Conservation (phyloP, 2,797 vertebrate genomes). For the Brotogeris chrysoptera region DNA sequence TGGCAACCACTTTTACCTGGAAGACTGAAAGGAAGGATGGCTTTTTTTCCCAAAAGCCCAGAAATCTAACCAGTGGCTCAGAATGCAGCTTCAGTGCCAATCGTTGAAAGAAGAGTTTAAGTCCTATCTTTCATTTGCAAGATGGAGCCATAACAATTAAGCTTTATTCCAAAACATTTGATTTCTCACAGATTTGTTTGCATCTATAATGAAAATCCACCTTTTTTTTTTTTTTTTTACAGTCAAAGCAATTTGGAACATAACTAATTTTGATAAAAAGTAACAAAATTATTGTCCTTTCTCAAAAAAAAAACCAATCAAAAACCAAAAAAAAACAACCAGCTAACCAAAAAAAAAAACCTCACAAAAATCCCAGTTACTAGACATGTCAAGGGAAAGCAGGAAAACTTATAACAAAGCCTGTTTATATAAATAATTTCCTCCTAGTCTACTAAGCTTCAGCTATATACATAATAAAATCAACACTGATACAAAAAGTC, state of each 20-base stretch:
- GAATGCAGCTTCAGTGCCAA: background rate
- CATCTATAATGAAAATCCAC: background rate
- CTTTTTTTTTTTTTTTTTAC: background rate
- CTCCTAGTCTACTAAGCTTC: background rate
- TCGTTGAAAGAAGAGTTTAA: background rate
- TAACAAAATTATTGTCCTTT: background rate
- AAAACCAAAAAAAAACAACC: too few species aligned
- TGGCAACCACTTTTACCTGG: background rate
- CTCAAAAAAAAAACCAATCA: background rate
- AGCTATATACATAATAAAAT: background rate
- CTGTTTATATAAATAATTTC: background rate
- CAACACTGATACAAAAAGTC: background rate
- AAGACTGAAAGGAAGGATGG: background rate
- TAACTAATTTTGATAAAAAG: background rate
- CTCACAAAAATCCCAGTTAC: background rate
- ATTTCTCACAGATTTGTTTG: background rate
- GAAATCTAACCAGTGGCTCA: background rate
- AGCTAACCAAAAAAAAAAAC: too few species aligned
- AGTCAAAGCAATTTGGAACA: background rate
- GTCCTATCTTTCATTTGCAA: background rate
- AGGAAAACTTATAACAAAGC: background rate
- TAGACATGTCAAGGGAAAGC: background rate
- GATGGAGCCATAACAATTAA: background rate
- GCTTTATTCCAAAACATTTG: background rate
- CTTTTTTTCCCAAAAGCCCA: background rate